Evolutionary conservation across 2,113 vertebrate genomes (phyloP).

Genomic region (Platysteira castanea): DNA sequence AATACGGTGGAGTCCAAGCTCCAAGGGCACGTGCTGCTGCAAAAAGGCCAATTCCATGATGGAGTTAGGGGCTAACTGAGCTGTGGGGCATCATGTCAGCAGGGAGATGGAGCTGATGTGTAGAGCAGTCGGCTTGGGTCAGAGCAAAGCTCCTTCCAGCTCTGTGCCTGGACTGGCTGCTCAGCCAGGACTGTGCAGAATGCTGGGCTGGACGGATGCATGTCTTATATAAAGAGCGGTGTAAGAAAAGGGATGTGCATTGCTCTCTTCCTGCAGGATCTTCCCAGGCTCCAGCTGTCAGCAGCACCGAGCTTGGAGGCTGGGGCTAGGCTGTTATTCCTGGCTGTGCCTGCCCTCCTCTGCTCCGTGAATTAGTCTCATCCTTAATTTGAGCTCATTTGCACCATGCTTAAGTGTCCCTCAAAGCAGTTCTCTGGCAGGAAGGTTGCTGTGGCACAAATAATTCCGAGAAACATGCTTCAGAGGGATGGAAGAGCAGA

Average conservation of each 20-base stretch:
- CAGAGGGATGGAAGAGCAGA: not conserved
- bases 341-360: not conserved
- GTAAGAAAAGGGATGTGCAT: not conserved
- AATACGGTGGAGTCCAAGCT: not conserved
- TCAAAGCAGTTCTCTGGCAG: not conserved
- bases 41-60: not conserved
- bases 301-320: rapidly evolving
- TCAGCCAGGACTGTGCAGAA: not conserved
- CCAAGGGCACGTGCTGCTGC: not conserved
- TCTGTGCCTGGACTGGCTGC: not conserved
- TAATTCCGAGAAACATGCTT: not conserved
- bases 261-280: not conserved
- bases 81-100: not conserved
- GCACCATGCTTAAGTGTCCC: rapidly evolving
- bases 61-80: not conserved
- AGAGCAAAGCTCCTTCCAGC: not conserved
- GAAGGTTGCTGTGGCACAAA: not conserved
- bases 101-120: not conserved
- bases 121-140: not conserved
- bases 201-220: not conserved
- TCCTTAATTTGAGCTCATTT: not conserved
- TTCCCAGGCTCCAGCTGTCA: not conserved
- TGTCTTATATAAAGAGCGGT: rapidly evolving
- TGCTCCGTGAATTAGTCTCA: not conserved
- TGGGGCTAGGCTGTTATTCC: not conserved